A percentile compares a stretch with the other conserved stretches of the same genome.
phyloP scores from a whole-genome alignment of 1,140 invertebrate genomes.

The Ips nitidus region DNA sequence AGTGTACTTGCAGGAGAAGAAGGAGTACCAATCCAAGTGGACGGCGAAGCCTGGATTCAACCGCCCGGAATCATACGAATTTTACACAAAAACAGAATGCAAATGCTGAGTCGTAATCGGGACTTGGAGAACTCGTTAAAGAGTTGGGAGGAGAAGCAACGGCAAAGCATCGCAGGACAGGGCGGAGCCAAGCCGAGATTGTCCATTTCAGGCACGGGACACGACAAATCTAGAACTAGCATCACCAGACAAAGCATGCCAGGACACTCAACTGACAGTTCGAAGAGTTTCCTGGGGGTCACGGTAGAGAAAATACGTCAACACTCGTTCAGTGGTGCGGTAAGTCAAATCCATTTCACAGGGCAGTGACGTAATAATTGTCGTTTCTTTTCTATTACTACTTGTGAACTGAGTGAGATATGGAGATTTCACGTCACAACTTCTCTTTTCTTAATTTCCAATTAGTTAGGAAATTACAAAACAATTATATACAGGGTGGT shows the following conservation, averaged over 20 bases:
- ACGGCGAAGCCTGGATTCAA: conserved; percentile 98
- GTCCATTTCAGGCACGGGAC: conserved; percentile 42
- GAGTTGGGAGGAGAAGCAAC: conserved; percentile 93
- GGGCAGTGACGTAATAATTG: too few relatives aligned
- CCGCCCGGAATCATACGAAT: conserved; percentile 94
- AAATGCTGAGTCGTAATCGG: conserved; percentile 90
- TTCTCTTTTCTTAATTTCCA: too few relatives aligned
- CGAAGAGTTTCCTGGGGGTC: conserved; percentile 48
- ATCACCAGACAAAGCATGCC: conserved; percentile 50
- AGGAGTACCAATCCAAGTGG: conserved; percentile 89
- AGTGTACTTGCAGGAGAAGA: conserved; percentile 62
- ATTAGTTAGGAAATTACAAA: too few relatives aligned
- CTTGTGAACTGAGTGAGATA: too few relatives aligned
- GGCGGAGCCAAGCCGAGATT: conserved; percentile 43
- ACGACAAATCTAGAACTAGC: conserved; percentile 48
- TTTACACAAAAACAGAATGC: conserved; percentile 94
- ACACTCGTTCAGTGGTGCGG: conserved; percentile 50
- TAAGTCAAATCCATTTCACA: conserved; percentile 7
- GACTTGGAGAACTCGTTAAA: conserved; percentile 85
- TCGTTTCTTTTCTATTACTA: too few relatives aligned
- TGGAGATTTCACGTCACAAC: too few relatives aligned
- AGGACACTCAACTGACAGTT: conserved; percentile 32
- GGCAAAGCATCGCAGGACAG: conserved; percentile 56
- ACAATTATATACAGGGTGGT: too few relatives aligned
- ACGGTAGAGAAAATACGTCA: conserved; percentile 51